Evolutionary conservation across 1,140 invertebrate genomes (phyloP).

Genomic region (Agrilus planipennis): DNA sequence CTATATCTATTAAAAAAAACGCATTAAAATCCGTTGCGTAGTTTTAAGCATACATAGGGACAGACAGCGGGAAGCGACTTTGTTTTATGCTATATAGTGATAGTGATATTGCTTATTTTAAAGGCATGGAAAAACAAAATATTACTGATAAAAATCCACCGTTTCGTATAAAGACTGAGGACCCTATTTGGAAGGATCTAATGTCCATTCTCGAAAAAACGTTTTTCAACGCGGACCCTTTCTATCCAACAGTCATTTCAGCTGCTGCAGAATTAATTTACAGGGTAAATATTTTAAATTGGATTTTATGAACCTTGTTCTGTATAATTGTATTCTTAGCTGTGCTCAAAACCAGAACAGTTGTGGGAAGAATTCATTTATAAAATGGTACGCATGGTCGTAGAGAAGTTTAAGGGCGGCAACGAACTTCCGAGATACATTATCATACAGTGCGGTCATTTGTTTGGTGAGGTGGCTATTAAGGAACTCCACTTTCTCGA

Average conservation of each 20-base stretch:
- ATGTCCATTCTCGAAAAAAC: slow-evolving; percentile 16
- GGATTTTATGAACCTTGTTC: background rate
- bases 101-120: no score
- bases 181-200: slow-evolving; percentile 19
- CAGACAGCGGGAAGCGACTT: no score
- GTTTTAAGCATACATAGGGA: no score
- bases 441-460: slow-evolving; percentile 16
- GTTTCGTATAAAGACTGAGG: slow-evolving; percentile 20
- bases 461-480: slow-evolving; percentile 23
- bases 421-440: slow-evolving; percentile 10
- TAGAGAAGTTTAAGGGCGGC: slow-evolving; percentile 4
- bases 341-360: slow-evolving; percentile 24
- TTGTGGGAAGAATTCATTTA: slow-evolving; percentile 19
- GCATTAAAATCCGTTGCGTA: no score
- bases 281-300: slow-evolving; percentile 15
- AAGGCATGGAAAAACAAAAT: slow-evolving; percentile 20
- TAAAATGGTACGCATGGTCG: slow-evolving; percentile 3
- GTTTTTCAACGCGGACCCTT: slow-evolving; percentile 15
- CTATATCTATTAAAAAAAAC: no score
- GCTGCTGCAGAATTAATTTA: slow-evolving; percentile 21
- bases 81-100: no score
- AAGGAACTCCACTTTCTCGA: slow-evolving; percentile 24
- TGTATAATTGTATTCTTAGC: slow-evolving; percentile 14
- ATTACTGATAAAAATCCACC: slow-evolving; percentile 17
- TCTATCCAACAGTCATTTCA: slow-evolving; percentile 18